Evolutionary conservation across 2,888 invertebrate species (phyloP), one percentile per base, ranked within the genome.

Genomic region (Apamea anceps): DNA sequence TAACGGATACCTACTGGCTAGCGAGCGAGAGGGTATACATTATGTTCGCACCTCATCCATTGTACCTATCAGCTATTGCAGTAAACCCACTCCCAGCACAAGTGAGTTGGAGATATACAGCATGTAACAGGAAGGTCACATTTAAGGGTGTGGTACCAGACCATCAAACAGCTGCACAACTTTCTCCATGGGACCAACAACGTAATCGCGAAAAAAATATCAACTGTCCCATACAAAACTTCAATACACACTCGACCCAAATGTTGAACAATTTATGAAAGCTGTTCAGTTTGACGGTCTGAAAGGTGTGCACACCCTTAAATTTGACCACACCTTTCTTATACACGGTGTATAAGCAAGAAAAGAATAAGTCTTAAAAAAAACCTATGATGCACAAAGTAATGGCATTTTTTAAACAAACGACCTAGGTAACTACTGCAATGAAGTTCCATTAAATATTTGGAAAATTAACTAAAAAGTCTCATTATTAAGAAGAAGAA

Each of bases 401-500:
- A 51, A 51, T 25, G 48, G 13, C 12, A 13, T 21, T 48, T 45
- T 13, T 28, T 13, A 21, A 71, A 71, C 13, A 21, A 51, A 70
- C 21, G 5, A 15, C 51, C 15, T 42, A 12, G 18, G 21, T 63
- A 51, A 15, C 25, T 51, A 37, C 25, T 45, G 18, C 37, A 28
- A 42, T 18, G 8, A 51, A 63, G 28, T 28, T 51, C 42, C 4
- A 57, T 60, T 28, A 66, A 45, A 77, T 21, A 48, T 37, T 37
- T 12, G 1, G 5, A 32, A 66, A 72, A 42, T 42, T 42, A 42
- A 73, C 3, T 12, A 51, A 37, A 68, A 28, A 28, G 25, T 18
- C 0, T 48, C 37, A 8, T 65, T 71, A 71, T 62, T 8, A 84
- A 72, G 62, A 79, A 48, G 13, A 45, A 63, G n/a, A 65, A 72